phyloP scores from a whole-genome alignment of 2,113 vertebrate genomes.

The Elgaria multicarinata region DNA sequence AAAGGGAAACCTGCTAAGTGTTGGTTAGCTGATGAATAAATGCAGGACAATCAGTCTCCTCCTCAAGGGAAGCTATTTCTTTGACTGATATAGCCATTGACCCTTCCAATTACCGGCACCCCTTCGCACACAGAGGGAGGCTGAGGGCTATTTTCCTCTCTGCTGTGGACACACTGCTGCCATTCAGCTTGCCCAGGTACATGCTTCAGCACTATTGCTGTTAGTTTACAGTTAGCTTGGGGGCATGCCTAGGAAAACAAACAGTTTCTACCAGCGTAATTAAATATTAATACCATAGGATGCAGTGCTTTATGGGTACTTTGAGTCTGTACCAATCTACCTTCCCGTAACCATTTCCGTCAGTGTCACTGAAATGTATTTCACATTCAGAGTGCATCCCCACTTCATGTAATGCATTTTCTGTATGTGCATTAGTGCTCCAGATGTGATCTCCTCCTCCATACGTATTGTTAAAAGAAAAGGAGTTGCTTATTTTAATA shows the following conservation, averaged over 20 bases:
- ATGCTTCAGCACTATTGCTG: constrained; percentile 74
- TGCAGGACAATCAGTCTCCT: constrained; percentile 78
- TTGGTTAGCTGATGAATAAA: constrained; percentile 81
- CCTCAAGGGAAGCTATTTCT: constrained; percentile 82
- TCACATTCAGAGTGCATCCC: constrained; percentile 42
- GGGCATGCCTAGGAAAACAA: constrained; percentile 62
- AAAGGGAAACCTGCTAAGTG: constrained; percentile 81
- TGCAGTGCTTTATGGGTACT: constrained; percentile 63
- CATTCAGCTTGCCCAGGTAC: constrained; percentile 78
- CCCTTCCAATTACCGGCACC: constrained; percentile 82
- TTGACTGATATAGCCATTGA: constrained; percentile 81
- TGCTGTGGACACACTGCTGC: constrained; percentile 58
- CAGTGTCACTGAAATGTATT: constrained; percentile 52
- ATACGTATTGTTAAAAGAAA: neutral
- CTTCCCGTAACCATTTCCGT: constrained; percentile 65
- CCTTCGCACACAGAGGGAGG: constrained; percentile 64
- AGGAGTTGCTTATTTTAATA: neutral
- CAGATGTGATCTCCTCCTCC: neutral
- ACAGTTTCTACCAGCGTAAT: constrained; percentile 62
- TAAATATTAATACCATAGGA: constrained; percentile 77
- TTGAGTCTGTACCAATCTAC: constrained; percentile 44
- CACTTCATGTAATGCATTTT: neutral
- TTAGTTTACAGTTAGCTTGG: constrained; percentile 74
- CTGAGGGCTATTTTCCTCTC: constrained; percentile 56
- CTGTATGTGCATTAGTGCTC: neutral